A percentile compares a stretch with the other conserved stretches of the same genome.
Evolutionary conservation across 2,113 vertebrate genomes (phyloP).

Genomic region (Hippocampus barbouri): DNA sequence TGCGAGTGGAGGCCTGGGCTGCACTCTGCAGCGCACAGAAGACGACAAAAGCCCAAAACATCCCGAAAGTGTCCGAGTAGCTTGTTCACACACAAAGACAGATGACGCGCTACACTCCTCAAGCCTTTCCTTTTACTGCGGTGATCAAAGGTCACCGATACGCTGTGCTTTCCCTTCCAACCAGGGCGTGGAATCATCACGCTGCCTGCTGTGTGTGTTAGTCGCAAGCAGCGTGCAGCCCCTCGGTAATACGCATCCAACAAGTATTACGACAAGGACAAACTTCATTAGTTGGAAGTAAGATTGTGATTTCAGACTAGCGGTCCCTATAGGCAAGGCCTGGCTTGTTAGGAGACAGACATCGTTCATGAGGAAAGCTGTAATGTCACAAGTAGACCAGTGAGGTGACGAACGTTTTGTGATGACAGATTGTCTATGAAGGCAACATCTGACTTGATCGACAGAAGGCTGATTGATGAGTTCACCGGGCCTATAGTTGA

Average conservation of each 20-base stretch:
- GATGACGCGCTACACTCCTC: neutral
- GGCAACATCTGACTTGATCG: too few species aligned
- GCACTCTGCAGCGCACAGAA: slow-evolving; percentile 26
- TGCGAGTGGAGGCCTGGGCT: slow-evolving; percentile 23
- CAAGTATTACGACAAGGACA: neutral
- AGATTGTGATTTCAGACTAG: neutral
- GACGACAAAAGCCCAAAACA: slow-evolving; percentile 16
- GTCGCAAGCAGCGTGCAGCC: neutral
- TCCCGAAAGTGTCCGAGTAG: slow-evolving; percentile 11
- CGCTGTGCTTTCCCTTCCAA: neutral
- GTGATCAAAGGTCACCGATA: slow-evolving; percentile 27
- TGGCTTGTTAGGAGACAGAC: too few species aligned
- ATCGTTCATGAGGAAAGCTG: too few species aligned
- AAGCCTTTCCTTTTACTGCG: neutral
- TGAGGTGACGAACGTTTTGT: too few species aligned
- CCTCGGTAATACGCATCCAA: neutral
- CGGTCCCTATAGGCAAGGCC: neutral
- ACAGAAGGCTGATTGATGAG: too few species aligned
- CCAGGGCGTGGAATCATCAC: slow-evolving; percentile 10
- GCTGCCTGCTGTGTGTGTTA: slow-evolving; percentile 12
- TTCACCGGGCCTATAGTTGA: too few species aligned
- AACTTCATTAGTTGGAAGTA: neutral
- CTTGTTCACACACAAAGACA: neutral
- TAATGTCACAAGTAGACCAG: too few species aligned
- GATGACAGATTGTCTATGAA: too few species aligned